Base-by-base conservation (phyloP, 1,140 invertebrate species). In the Conopomorpha cramerella region DNA sequence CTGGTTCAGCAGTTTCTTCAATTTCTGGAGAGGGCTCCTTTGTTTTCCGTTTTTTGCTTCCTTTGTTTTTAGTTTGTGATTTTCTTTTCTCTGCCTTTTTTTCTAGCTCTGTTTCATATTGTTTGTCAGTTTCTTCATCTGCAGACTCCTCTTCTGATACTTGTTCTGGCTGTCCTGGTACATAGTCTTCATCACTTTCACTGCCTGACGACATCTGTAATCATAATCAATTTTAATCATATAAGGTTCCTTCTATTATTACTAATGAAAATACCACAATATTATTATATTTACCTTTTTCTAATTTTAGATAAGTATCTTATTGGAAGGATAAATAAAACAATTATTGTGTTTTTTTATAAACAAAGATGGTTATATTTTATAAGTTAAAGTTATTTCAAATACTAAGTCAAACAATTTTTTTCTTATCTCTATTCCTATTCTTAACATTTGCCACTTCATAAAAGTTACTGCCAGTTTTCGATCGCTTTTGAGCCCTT, bases 361-460 rank as follows among this genome's bases (percentile, higher is more conserved):
- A 41, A 32, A 23, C 10, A 23, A 23, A 23, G 19, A 23, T 23
- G 10, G 19, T 23, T 29, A 11, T 29, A 29, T 29, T 29, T 4
- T 7, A 29, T 29, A 7, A 29, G 4, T 29, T 29, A 30, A 12
- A 45, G 38, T 38, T 39, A 29, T 36, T 25, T 39, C 23, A 35
- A 40, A 34, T 2, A 34, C 27, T 39, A 35, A 16, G 34, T 54
- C 46, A 67, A 2, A 48, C 33, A 39, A 39, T 46, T 49, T 70
- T 80, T 57, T 82, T 86, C 45, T 82, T 84, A 50, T 81, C 81
- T 49, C 84, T 81, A 68, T 89, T 92, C 41, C 84, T 83, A 61
- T 95, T 97, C 65, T 98, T 98, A 16, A 97, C 94, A 83, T 97
- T 96, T 2, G 88, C 83, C 16, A 90, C 84, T 79, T 93, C 88